Base-by-base conservation (phyloP, 2,888 invertebrate genomes). In the Volucella bombylans region DNA sequence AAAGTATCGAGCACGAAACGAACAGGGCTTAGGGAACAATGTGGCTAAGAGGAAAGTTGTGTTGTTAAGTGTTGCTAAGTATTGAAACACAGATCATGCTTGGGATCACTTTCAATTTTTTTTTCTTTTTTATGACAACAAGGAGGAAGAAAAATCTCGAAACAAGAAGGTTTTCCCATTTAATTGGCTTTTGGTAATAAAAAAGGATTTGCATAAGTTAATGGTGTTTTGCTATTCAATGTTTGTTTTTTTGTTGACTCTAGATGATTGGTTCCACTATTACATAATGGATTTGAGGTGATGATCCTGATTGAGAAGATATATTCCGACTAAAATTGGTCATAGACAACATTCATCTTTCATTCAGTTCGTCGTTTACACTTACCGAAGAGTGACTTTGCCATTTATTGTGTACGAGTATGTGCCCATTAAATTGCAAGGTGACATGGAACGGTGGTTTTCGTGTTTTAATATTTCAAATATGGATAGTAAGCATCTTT, bases 391-490 rank as follows among this genome's bases (percentile, higher is more conserved):
- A 69, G 69, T 71, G 50, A 50, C 61, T 74, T 83, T 79, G 57
- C 31, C 52, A 52, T 47, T 67, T 61, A 55, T 68, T 57, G 6
- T 65, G 18, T 59, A n/a, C n/a, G n/a, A n/a, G n/a, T n/a, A 49
- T 41, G 15, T 39, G 31, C 41, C 47, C 68, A 50, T 45, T 50
- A 43, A 65, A 76, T 31, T 59, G 43, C 15, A 39, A 73, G 67
- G 57, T 82, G 82, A 82, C 82, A 78, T 61, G 72, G 62, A 81
- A 81, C 81, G 81, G 85, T 85, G 67, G 85, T 62, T 72, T 68
- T 67, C 54, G 49, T 85, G 85, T 85, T 85, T 39, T 39, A 31
- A 45, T 11, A 55, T 18, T 47, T 39, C 71, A 50, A 71, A 55
- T 80, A 76, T 76, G 80, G 83, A 52, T 61, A 71, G 15, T 18